Percentiles rank a stretch among this genome's conserved stretches.
Conservation (phyloP, 2,797 vertebrate species). For the Aulostomus chinensis region DNA sequence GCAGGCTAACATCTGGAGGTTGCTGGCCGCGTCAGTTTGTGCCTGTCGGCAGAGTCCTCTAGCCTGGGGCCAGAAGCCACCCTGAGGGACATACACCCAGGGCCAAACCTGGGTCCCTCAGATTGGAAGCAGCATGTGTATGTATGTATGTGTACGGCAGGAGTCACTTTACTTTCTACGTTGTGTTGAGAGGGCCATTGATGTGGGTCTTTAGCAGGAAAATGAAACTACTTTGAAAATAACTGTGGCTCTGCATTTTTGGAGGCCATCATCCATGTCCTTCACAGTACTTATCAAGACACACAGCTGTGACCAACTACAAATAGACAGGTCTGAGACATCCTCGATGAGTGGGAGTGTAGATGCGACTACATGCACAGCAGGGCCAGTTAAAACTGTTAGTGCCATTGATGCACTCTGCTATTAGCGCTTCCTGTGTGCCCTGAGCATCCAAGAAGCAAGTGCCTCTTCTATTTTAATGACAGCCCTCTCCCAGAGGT, state of each 20-base stretch:
- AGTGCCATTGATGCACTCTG: constrained; percentile 63
- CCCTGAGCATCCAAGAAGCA: constrained; percentile 85
- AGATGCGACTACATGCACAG: constrained; percentile 32
- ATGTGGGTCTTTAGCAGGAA: not conserved
- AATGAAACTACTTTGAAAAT: constrained; percentile 11
- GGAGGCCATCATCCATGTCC: constrained; percentile 5
- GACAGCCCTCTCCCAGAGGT: constrained; percentile 91
- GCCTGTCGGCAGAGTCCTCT: constrained; percentile 53
- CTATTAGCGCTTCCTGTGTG: constrained; percentile 89
- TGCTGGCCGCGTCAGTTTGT: constrained; percentile 63
- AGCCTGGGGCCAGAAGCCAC: constrained; percentile 58
- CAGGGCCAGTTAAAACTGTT: constrained; percentile 52
- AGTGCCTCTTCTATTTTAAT: constrained; percentile 97
- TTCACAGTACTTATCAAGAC: constrained; percentile 22
- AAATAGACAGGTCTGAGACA: constrained; percentile 42
- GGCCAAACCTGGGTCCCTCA: constrained; percentile 20
- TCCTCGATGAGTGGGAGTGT: constrained; percentile 20
- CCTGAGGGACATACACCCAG: constrained; percentile 45
- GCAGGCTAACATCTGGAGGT: constrained; percentile 82
- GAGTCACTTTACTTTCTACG: constrained; percentile 14
- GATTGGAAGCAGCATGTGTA: constrained; percentile 23
- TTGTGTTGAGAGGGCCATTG: constrained; percentile 5
- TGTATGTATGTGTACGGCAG: not conserved
- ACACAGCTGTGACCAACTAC: constrained; percentile 28
- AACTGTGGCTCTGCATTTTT: constrained; percentile 5